These are phyloP conservation scores for Eupsilia transversa DNA, from an alignment of 2,888 invertebrate species.

Conservation along the genomic window DNA sequence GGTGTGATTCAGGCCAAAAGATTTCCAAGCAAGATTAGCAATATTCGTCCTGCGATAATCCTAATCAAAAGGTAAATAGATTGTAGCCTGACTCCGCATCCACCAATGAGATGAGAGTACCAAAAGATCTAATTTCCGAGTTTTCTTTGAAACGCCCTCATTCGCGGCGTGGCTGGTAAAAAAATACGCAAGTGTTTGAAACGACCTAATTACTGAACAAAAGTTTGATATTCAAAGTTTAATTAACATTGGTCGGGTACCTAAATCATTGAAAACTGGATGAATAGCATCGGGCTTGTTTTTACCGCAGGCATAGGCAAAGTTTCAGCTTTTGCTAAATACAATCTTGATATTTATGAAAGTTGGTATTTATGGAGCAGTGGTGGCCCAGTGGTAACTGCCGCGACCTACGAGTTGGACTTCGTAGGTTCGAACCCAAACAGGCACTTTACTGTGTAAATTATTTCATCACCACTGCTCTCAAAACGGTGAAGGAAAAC, in stretches of 20 bases:
- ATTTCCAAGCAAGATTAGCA: not conserved
- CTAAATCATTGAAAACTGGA: slow-evolving; percentile 22
- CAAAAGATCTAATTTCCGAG: slow-evolving; percentile 31
- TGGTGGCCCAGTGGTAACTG: no score
- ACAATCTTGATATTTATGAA: not conserved
- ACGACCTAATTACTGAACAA: slow-evolving; percentile 51
- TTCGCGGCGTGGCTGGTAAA: slow-evolving; percentile 1
- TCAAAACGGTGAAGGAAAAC: no score
- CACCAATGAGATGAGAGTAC: not conserved
- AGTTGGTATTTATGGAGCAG: no score
- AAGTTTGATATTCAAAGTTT: slow-evolving; percentile 44
- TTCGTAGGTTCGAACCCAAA: no score
- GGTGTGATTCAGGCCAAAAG: no score
- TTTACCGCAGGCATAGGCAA: not conserved
- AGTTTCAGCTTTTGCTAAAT: not conserved
- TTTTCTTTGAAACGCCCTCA: slow-evolving; percentile 12
- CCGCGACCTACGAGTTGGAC: no score
- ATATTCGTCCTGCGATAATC: not conserved
- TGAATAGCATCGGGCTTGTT: slow-evolving; percentile 1
- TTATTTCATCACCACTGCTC: no score
- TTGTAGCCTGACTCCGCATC: not conserved
- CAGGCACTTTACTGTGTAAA: no score
- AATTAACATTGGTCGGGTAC: slow-evolving; percentile 42
- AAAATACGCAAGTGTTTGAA: slow-evolving; percentile 52
- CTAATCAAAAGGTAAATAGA: not conserved